Base-by-base conservation (phyloP, 2,113 vertebrate species). In the Halcyon malimbica region DNA sequence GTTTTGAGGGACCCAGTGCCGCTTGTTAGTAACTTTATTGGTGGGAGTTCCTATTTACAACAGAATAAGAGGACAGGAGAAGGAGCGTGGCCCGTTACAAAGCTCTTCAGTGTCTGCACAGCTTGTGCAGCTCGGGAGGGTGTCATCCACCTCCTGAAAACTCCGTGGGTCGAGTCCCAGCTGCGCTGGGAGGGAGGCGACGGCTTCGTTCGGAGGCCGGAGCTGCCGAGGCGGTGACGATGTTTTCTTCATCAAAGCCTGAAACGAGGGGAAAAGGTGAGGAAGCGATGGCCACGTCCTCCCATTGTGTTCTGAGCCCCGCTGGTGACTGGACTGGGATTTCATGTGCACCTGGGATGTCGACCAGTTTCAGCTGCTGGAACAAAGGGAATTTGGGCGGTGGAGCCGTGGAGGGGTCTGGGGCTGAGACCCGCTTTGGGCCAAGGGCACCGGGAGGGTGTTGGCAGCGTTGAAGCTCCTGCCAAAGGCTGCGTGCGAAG, bases 281-380 rank as follows among this genome's bases (percentile, higher is more conserved):
- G 92, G 92, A 82, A 78, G 62, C 3, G 26, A 8, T 24, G 29
- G 51, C 74, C 46, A 59, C 1, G 31, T 57, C 93, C 89, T 94
- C 31, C 85, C 20, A 65, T 89, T 92, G 85, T 91, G 68, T 70
- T 57, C 9, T 12, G 2, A 20, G 21, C 9, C 11, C 17, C 6
- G 7, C 11, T 10, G 1, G 31, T 2, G 85, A 54, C 1, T 0
- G 28, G 70, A 42, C 0, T 0, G 82, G 44, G 33, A 1, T 2
- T 25, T 6, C 6, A 4, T 0, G 3, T 4, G 6, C 78, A 64
- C 85, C 83, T 59, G 89, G 62, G n/a, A 1, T 4, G 12, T 1
- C 3, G 2, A 14, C 3, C 31, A 83, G 80, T 68, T 82, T 48
- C 84, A 12, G 50, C 48, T 19, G 3, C 8, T 8, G 75, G 41